Conservation (phyloP, 2,888 invertebrate genomes). For the Teleiodes luculella region DNA sequence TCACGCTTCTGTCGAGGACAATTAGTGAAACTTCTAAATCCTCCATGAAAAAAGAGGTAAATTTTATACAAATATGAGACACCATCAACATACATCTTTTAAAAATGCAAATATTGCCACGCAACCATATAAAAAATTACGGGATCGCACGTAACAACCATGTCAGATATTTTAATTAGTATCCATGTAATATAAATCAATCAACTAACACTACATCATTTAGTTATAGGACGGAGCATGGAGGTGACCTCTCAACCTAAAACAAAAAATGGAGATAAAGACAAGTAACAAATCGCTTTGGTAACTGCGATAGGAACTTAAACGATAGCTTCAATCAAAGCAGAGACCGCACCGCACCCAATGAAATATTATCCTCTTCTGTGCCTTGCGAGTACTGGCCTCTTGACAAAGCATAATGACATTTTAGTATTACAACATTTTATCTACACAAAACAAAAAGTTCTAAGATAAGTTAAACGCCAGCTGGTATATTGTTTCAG, state of each 20-base stretch:
- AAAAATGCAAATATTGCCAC: too few relatives aligned
- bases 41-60: too few relatives aligned
- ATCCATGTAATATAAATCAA: too few relatives aligned
- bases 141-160: too few relatives aligned
- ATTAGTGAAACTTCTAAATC: too few relatives aligned
- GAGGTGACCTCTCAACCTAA: conserved; percentile 70
- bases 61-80: too few relatives aligned
- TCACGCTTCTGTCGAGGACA: too few relatives aligned
- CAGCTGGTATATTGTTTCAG: conserved; percentile 76
- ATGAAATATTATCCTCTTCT: conserved; percentile 65
- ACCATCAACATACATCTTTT: too few relatives aligned
- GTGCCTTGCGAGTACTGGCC: conserved; percentile 62
- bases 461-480: conserved; percentile 74
- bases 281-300: conserved; percentile 73
- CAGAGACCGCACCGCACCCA: conserved; percentile 46
- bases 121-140: too few relatives aligned
- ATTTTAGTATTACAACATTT: conserved; percentile 77
- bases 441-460: conserved; percentile 74
- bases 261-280: conserved; percentile 66
- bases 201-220: too few relatives aligned
- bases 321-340: conserved; percentile 50
- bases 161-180: too few relatives aligned
- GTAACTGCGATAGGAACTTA: conserved; percentile 60
- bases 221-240: conserved; percentile 40
- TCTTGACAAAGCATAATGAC: conserved; percentile 68